Evolutionary conservation across 2,113 vertebrate species (phyloP).

Genomic region (Ariopsis seemanni): DNA sequence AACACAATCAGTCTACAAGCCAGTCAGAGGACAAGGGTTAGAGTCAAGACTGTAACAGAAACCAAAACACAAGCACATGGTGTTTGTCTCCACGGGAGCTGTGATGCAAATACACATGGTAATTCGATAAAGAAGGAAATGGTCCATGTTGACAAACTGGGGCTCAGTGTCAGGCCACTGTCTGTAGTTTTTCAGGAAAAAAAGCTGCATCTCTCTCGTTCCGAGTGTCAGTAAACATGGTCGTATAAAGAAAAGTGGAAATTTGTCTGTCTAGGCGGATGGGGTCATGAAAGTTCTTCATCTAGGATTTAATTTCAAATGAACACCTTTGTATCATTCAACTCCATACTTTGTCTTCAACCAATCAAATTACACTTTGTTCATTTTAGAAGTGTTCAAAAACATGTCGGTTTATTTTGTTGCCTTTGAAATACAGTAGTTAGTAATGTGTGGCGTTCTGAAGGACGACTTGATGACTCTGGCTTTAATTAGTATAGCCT

Average conservation of each 20-base stretch:
- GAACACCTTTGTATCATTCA: neutral
- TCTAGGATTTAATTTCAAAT: neutral
- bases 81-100: neutral
- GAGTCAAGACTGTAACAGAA: neutral
- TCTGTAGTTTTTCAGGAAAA: neutral
- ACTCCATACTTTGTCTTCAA: neutral
- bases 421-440: neutral
- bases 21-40: neutral
- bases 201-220: neutral
- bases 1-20: neutral
- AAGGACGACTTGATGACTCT: slow-evolving; percentile 76
- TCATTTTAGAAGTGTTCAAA: neutral
- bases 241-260: neutral
- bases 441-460: neutral
- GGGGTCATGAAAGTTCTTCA: neutral
- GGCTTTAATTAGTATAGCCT: slow-evolving; percentile 87
- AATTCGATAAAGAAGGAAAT: neutral
- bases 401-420: neutral
- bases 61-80: neutral
- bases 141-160: neutral
- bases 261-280: neutral
- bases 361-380: neutral
- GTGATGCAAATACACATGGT: neutral
- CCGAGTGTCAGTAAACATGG: neutral
- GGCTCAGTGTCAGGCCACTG: neutral